Base-by-base conservation (phyloP, 2,113 vertebrate genomes). In the Strix uralensis region DNA sequence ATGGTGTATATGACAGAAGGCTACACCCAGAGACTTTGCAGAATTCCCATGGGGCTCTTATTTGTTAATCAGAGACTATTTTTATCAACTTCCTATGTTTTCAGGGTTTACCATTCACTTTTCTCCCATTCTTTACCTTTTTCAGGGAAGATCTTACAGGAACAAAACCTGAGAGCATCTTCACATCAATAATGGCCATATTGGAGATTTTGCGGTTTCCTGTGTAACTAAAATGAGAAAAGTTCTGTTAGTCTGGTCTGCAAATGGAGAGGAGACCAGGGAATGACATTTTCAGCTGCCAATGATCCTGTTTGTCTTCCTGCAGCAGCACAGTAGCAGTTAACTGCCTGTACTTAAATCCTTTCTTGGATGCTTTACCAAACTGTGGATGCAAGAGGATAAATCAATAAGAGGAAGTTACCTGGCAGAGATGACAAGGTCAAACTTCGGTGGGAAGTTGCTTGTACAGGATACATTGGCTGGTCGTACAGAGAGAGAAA, bases 141-240 rank as follows among this genome's bases (percentile, higher is more conserved):
- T 94, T 13, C 34, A 97, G 78, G 19, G 97, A 98, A 67, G 97
- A 93, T n/a, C 86, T 61, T 62, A 94, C 25, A 29, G 97, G 96
- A 74, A 91, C 86, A 92, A 97, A 98, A 55, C 98, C 98, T 4
- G 98, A 98, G 15, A 98, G 96, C 97, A 98, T 98, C 94, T 98
- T 98, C 69, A 98, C 83, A 4, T 98, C 97, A 81, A 98, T 78
- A 69, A 98, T 88, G 63, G 95, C 98, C 97, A 98, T 97, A n/a
- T 96, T 97, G 42, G 98, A 97, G 65, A 86, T 14, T 1, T 27
- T 66, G 38, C 85, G 96, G 36, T 52, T 86, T 70, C 98, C 98
- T 13, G 55, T 92, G 46, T 98, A 97, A 67, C 98, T 98, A 36
- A 90, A 95, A 93, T 15, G 47, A 96, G 61, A 94, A 58, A 89